Percentiles rank a stretch among this genome's conserved stretches.
These are phyloP conservation scores for Sarotherodon lohbergeri DNA, from an alignment of 2,113 vertebrate species.

Conservation along the genomic window DNA sequence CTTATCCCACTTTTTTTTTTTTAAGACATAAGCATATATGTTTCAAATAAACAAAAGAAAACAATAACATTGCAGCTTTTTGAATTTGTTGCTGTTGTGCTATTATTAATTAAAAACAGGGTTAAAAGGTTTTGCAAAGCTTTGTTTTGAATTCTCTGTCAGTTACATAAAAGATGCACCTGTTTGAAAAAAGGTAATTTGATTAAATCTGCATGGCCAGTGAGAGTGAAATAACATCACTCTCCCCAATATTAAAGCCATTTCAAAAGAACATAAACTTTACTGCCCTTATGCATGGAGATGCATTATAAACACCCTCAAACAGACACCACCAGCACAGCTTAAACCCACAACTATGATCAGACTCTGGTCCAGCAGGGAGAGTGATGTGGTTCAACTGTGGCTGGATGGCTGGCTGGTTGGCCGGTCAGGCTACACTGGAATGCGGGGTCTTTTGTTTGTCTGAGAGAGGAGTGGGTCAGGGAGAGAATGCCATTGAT, in stretches of 20 bases:
- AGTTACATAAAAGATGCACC: neutral
- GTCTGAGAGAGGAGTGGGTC: slow-evolving; percentile 71
- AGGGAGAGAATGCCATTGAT: slow-evolving; percentile 79
- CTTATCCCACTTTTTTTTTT: neutral
- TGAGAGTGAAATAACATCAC: neutral
- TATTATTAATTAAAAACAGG: neutral
- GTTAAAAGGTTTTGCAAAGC: neutral
- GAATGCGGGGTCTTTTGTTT: slow-evolving; percentile 78
- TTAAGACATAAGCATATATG: neutral
- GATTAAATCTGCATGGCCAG: neutral
- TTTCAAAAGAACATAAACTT: neutral
- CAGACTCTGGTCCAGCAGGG: slow-evolving; percentile 50
- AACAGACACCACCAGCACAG: neutral
- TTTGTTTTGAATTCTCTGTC: neutral
- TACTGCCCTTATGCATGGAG: neutral
- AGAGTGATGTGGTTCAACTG: slow-evolving; percentile 63
- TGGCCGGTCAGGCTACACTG: slow-evolving; percentile 70
- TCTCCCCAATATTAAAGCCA: neutral
- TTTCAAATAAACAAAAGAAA: neutral
- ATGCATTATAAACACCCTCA: neutral
- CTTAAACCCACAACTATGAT: neutral
- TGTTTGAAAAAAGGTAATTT: neutral
- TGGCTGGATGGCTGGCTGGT: slow-evolving; percentile 63
- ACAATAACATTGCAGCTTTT: neutral
- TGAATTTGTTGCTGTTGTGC: neutral